Conservation (phyloP, 2,888 invertebrate genomes). For the Sesia bembeciformis region DNA sequence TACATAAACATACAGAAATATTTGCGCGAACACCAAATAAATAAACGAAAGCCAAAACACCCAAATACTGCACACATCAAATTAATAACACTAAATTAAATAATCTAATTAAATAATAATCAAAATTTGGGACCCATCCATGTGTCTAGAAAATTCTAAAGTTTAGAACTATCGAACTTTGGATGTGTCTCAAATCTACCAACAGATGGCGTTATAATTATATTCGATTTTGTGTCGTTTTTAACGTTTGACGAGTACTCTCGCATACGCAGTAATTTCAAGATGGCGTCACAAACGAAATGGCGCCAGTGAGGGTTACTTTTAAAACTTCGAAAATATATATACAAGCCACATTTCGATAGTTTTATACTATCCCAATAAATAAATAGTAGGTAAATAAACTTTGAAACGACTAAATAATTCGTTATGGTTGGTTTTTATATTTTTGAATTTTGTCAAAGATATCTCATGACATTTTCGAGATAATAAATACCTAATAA, state of each 20-base stretch:
- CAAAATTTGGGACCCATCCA: constrained; percentile 17
- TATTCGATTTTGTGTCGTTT: constrained; percentile 4
- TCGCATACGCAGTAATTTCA: constrained; percentile 6
- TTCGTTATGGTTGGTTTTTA: no score
- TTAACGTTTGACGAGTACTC: constrained; percentile 3
- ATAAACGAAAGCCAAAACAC: not conserved
- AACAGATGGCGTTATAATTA: constrained; percentile 11
- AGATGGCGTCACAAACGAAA: constrained; percentile 26
- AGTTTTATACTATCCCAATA: no score
- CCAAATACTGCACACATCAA: not conserved
- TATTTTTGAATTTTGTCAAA: no score
- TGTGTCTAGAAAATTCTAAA: constrained; percentile 12
- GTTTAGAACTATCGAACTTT: constrained; percentile 10
- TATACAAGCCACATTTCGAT: no score
- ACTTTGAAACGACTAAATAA: no score
- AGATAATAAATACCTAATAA: no score
- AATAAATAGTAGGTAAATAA: no score
- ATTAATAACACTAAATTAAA: not conserved
- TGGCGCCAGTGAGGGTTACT: constrained; percentile 33
- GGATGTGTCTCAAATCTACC: constrained; percentile 15
- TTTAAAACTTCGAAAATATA: no score
- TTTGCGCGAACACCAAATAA: not conserved
- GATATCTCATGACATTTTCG: no score
- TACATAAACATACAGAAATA: not conserved
- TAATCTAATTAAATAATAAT: not conserved